Conservation (phyloP, 92 coral and sea anemone genomes). For the Siderastrea siderea region DNA sequence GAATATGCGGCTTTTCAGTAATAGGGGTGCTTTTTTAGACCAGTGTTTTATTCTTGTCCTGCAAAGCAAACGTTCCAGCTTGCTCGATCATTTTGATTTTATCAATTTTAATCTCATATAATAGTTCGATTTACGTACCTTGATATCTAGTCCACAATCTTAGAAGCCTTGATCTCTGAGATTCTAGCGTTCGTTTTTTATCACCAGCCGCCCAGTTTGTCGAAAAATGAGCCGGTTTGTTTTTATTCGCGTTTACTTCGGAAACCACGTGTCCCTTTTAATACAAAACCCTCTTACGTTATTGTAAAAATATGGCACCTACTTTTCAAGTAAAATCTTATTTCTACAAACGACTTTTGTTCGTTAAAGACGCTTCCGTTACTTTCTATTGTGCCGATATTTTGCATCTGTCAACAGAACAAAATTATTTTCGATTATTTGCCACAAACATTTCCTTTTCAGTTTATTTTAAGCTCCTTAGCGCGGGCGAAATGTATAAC, state of each 20-base stretch:
- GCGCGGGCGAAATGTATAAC: background rate
- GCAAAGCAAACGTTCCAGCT: background rate
- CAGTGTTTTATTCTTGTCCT: no score
- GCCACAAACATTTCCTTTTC: background rate
- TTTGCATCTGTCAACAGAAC: slow-evolving; percentile 31
- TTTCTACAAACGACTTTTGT: slow-evolving; percentile 52
- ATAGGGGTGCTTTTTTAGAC: no score
- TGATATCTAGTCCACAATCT: background rate
- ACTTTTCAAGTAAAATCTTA: background rate
- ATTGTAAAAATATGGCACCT: slow-evolving; percentile 13
- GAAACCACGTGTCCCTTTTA: slow-evolving; percentile 6
- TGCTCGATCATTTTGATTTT: background rate
- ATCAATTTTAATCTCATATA: background rate
- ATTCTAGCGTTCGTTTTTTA: background rate
- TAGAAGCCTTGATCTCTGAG: background rate
- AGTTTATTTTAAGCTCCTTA: background rate
- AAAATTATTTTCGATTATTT: background rate
- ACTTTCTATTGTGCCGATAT: background rate
- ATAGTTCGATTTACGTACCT: background rate
- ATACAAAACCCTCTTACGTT: slow-evolving; percentile 11
- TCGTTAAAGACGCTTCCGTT: slow-evolving; percentile 39
- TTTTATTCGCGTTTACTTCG: slow-evolving; percentile 3
- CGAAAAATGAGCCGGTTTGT: background rate
- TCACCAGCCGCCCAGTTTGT: background rate
- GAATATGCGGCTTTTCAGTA: no score